Evolutionary conservation across 2,113 vertebrate genomes (phyloP).

Genomic region (Lonchura striata): DNA sequence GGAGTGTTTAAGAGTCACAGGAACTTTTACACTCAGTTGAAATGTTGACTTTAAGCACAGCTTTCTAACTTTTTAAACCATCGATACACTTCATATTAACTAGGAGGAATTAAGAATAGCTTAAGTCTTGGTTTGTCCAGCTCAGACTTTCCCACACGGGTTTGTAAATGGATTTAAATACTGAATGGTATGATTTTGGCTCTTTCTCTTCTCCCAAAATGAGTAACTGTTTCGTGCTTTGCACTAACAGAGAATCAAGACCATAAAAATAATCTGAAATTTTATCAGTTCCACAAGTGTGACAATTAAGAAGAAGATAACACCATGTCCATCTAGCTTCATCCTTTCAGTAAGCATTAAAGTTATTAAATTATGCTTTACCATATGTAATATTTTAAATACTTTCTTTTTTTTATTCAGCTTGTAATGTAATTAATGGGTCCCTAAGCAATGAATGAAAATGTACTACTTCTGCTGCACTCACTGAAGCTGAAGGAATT

Average conservation of each 20-base stretch:
- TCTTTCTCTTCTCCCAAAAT: background rate
- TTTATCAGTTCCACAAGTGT: background rate
- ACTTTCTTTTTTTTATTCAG: background rate
- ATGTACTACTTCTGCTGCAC: background rate
- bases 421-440: background rate
- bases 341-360: background rate
- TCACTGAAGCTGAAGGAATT: conserved; percentile 43
- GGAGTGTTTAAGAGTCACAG: background rate
- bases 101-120: background rate
- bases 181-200: background rate
- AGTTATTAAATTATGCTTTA: background rate
- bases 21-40: background rate
- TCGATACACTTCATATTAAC: background rate
- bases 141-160: background rate
- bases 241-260: background rate
- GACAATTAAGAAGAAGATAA: background rate
- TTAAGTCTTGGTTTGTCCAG: background rate
- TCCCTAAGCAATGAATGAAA: conserved; percentile 8
- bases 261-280: background rate
- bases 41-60: background rate
- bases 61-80: background rate
- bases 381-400: background rate
- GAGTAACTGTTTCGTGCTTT: background rate
- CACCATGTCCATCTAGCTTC: background rate
- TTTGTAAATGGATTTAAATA: conserved; percentile 19